A percentile compares a stretch with the other conserved stretches of the same genome.
phyloP scores from a whole-genome alignment of 2,888 invertebrate species.

The Agrochola lota region DNA sequence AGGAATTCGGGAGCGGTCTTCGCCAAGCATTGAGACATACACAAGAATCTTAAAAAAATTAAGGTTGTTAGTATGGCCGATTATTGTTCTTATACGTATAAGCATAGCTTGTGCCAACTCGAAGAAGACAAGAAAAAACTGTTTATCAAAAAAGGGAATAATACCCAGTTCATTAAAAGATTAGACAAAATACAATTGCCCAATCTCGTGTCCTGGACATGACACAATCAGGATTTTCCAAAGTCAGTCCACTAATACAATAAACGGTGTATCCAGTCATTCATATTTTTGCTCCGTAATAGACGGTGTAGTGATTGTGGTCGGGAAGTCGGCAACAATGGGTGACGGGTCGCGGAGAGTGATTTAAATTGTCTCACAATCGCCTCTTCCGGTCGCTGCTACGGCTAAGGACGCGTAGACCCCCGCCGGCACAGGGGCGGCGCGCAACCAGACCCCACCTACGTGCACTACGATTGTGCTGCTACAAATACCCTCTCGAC shows the following conservation, averaged over 20 bases:
- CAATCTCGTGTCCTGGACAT: slow-evolving; percentile 6
- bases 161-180: background rate
- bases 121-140: background rate
- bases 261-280: slow-evolving; percentile 59
- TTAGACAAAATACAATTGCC: background rate
- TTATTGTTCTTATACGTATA: background rate
- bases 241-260: slow-evolving; percentile 50
- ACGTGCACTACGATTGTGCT: slow-evolving; percentile 64
- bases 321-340: slow-evolving; percentile 83
- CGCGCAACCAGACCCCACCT: slow-evolving; percentile 58
- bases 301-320: slow-evolving; percentile 68
- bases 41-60: background rate
- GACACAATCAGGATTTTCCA: slow-evolving; percentile 28
- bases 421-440: slow-evolving; percentile 66
- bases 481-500: slow-evolving; percentile 68
- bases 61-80: background rate
- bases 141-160: background rate
- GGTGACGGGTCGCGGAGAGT: slow-evolving; percentile 77
- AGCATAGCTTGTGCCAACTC: background rate
- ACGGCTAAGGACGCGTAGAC: slow-evolving; percentile 74
- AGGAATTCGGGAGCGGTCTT: background rate
- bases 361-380: slow-evolving; percentile 88
- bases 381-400: slow-evolving; percentile 80
- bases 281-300: slow-evolving; percentile 66
- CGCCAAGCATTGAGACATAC: background rate